Conservation (phyloP, 1,140 invertebrate species). For the Telenomus remus region DNA sequence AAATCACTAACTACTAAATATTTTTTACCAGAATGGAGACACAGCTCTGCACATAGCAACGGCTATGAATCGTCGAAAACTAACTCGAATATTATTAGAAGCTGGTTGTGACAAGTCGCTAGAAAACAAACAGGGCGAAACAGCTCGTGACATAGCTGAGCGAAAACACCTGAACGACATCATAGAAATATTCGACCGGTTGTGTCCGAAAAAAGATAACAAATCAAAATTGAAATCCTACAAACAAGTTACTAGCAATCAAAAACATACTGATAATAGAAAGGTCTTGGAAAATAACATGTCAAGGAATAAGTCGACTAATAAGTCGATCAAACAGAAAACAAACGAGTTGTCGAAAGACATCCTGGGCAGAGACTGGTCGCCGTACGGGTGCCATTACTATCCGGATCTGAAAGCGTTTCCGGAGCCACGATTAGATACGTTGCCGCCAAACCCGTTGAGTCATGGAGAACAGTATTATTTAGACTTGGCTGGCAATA, state of each 20-base stretch:
- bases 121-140: constrained; percentile 94
- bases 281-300: too few relatives aligned
- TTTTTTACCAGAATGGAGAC: constrained; percentile 87
- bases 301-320: too few relatives aligned
- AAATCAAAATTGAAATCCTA: constrained; percentile 63
- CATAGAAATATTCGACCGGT: constrained; percentile 83
- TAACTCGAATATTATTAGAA: constrained; percentile 92
- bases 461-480: constrained; percentile 95
- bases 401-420: constrained; percentile 88
- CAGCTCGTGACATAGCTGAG: constrained; percentile 90
- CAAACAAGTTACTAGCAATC: too few relatives aligned
- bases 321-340: too few relatives aligned
- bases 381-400: constrained; percentile 92
- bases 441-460: constrained; percentile 88
- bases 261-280: too few relatives aligned
- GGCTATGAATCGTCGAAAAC: constrained; percentile 93
- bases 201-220: constrained; percentile 74
- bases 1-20: not conserved
- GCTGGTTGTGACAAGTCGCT: constrained; percentile 86
- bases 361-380: constrained; percentile 79
- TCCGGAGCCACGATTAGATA: constrained; percentile 88
- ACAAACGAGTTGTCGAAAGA: constrained; percentile 69
- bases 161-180: constrained; percentile 91
- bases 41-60: constrained; percentile 94
- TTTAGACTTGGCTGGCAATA: constrained; percentile 95